phyloP scores from a whole-genome alignment of 2,797 vertebrate species.

The Schizopygopsis pylzovi region DNA sequence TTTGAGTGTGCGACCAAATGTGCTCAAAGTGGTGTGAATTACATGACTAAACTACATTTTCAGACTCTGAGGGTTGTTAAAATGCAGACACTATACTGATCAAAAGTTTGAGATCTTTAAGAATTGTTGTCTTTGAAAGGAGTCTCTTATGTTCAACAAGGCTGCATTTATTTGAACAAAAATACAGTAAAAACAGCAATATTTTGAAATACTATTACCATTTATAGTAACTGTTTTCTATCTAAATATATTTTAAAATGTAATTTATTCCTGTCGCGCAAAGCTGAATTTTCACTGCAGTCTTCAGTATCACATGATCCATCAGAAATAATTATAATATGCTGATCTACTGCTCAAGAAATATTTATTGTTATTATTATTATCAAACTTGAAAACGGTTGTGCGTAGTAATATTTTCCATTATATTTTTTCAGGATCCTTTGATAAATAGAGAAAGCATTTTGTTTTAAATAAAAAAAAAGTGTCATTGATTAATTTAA shows the following conservation, averaged over 20 bases:
- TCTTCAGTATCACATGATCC: background rate
- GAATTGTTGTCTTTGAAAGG: background rate
- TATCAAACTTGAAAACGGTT: too few relatives aligned
- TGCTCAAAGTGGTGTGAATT: background rate
- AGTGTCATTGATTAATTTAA: background rate
- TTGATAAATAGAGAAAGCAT: too few relatives aligned
- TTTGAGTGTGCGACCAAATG: background rate
- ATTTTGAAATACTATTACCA: background rate
- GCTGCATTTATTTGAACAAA: background rate
- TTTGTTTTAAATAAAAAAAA: background rate
- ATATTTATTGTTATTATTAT: background rate
- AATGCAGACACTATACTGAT: background rate
- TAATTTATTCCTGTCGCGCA: background rate
- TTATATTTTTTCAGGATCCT: too few relatives aligned
- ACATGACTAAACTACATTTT: background rate
- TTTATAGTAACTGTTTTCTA: background rate
- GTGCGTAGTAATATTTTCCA: too few relatives aligned
- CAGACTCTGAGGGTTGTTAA: background rate
- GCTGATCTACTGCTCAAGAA: background rate
- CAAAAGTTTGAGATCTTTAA: background rate
- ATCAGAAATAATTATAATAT: background rate
- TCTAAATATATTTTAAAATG: background rate
- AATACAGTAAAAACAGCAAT: background rate
- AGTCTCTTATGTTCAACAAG: background rate
- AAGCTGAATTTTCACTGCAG: background rate